Conservation (phyloP, 2,797 vertebrate species). For the Artibeus jamaicensis region DNA sequence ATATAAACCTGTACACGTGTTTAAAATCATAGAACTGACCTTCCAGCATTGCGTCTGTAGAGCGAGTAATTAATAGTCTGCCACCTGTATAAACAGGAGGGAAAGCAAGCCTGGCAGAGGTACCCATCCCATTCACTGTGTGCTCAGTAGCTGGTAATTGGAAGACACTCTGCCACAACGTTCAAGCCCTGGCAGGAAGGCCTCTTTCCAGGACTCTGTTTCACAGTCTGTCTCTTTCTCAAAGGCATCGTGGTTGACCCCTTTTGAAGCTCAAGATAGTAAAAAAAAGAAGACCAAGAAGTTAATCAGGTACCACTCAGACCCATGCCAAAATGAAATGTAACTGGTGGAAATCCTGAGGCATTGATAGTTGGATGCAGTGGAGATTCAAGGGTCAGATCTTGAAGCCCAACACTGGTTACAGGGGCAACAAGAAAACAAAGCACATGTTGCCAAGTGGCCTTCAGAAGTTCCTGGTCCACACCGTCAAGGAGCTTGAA, state of each 20-base stretch:
- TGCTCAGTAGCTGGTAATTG: conserved; percentile 66
- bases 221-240: neutral
- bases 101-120: conserved; percentile 81
- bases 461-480: neutral
- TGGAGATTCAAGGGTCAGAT: no score
- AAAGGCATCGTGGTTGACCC: conserved; percentile 90
- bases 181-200: neutral
- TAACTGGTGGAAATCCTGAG: neutral
- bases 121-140: conserved; percentile 85
- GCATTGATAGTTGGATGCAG: no score
- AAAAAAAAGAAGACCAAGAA: conserved; percentile 98
- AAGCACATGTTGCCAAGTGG: neutral
- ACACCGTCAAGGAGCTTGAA: neutral
- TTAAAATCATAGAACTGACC: conserved; percentile 56
- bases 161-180: conserved; percentile 83
- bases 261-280: conserved; percentile 90
- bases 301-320: conserved; percentile 97
- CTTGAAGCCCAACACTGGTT: neutral
- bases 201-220: neutral
- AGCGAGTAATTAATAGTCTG: conserved; percentile 79
- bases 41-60: conserved; percentile 84
- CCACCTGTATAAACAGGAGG: conserved; percentile 85
- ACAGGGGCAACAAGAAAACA: neutral
- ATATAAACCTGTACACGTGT: neutral
- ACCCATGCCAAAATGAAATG: conserved; percentile 96